A percentile compares a stretch with the other conserved stretches of the same genome.
These are phyloP conservation scores for Coracias cyanogaster DNA, from an alignment of 2,797 vertebrate genomes.

Conservation along the genomic window DNA sequence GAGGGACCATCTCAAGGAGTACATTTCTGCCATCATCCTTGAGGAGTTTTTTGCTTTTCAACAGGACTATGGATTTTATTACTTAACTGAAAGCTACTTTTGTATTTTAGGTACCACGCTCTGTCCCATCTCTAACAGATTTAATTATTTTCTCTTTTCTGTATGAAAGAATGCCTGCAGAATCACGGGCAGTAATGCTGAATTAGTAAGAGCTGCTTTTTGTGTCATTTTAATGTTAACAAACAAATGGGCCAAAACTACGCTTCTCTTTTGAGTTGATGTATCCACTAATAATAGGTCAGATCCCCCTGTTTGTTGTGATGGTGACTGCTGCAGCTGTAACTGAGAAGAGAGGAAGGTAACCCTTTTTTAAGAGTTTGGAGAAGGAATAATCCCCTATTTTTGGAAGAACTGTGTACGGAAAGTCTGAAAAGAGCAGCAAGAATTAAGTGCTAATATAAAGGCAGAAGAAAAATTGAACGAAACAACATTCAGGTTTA, in stretches of 20 bases:
- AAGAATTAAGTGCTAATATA: neutral
- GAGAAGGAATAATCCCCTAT: neutral
- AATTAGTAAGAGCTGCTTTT: neutral
- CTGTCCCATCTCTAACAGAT: neutral
- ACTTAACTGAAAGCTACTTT: neutral
- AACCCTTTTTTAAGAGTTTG: neutral
- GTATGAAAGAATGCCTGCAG: neutral
- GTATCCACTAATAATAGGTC: neutral
- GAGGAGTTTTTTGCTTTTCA: neutral
- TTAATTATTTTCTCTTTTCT: neutral
- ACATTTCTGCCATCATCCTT: neutral
- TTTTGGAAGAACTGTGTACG: neutral
- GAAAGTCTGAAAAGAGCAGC: neutral
- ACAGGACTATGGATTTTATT: neutral
- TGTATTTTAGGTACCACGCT: neutral
- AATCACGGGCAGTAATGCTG: neutral
- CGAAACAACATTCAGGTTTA: neutral
- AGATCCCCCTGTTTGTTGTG: neutral
- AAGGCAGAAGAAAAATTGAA: neutral
- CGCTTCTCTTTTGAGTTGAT: conserved; percentile 1
- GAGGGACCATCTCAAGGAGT: neutral
- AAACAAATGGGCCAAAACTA: neutral
- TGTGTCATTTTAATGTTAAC: neutral
- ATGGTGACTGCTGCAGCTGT: conserved; percentile 26
- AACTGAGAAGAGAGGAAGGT: neutral